These are phyloP conservation scores for Pseudobourletiella spinata DNA, from an alignment of 1,140 invertebrate species.

Conservation along the genomic window DNA sequence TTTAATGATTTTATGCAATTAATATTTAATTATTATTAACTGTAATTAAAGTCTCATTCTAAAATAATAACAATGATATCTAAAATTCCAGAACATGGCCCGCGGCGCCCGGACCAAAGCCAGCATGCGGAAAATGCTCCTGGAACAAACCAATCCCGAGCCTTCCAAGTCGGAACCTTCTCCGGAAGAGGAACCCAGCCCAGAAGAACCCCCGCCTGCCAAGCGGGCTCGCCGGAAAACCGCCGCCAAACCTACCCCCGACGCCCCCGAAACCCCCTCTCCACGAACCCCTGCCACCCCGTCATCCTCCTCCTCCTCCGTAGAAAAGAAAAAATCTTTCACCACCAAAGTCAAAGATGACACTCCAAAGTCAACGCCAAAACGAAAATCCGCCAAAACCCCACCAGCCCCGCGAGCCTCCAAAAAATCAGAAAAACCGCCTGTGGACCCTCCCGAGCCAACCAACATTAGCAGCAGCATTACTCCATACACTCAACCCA, in stretches of 20 bases:
- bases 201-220: not conserved
- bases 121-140: constrained; percentile 23
- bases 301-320: not conserved
- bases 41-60: not conserved
- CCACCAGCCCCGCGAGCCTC: not conserved
- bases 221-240: constrained; percentile 2
- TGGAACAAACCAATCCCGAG: constrained; percentile 14
- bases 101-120: constrained; percentile 28
- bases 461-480: not conserved
- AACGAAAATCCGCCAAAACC: not conserved
- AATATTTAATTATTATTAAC: no score
- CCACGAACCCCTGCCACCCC: not conserved
- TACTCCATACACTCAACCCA: not conserved
- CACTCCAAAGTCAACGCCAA: no score
- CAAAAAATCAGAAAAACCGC: not conserved
- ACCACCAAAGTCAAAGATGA: no score
- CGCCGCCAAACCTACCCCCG: not conserved
- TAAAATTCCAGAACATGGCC: constrained; percentile 19
- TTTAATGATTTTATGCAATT: no score
- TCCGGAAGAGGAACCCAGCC: not conserved
- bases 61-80: constrained; percentile 1
- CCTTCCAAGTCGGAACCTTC: not conserved
- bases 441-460: not conserved
- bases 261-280: not conserved
- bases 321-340: not conserved